Evolutionary conservation across 2,113 vertebrate species (phyloP).

Genomic region (Electrona antarctica): DNA sequence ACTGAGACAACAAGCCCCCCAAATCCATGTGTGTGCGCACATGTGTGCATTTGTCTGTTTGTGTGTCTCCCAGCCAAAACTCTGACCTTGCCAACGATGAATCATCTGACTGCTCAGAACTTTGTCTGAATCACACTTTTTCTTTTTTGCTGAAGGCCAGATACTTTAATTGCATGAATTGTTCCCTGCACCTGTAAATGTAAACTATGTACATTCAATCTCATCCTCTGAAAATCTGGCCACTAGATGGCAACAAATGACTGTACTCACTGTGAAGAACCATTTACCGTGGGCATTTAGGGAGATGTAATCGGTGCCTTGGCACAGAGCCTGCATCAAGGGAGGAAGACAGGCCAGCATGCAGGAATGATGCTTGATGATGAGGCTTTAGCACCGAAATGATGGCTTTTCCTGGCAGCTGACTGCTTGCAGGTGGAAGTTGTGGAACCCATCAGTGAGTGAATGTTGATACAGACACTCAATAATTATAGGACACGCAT

Average conservation of each 20-base stretch:
- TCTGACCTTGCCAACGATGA: too few relatives aligned
- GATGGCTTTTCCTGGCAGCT: constrained; percentile 67
- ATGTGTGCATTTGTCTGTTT: not conserved
- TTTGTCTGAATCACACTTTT: too few relatives aligned
- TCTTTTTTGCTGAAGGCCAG: too few relatives aligned
- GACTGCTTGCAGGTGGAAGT: constrained; percentile 60
- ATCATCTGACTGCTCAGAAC: too few relatives aligned
- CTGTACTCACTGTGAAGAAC: constrained; percentile 15
- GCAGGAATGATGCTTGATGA: constrained; percentile 67
- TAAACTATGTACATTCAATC: too few relatives aligned
- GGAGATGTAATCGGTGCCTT: constrained; percentile 53
- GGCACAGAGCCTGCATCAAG: constrained; percentile 42
- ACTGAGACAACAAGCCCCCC: constrained; percentile 1
- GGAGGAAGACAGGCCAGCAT: constrained; percentile 55
- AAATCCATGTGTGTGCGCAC: constrained; percentile 14
- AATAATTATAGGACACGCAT: constrained; percentile 41
- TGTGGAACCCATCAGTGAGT: constrained; percentile 46
- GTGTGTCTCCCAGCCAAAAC: not conserved
- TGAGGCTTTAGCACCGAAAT: constrained; percentile 64
- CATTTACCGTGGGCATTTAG: constrained; percentile 35
- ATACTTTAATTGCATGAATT: too few relatives aligned
- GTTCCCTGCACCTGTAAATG: too few relatives aligned
- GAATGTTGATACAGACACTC: constrained; percentile 55
- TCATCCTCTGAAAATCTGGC: constrained; percentile 14
- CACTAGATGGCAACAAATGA: constrained; percentile 66